Conservation (phyloP, 2,888 invertebrate genomes). For the Cheilosia vernalis region DNA sequence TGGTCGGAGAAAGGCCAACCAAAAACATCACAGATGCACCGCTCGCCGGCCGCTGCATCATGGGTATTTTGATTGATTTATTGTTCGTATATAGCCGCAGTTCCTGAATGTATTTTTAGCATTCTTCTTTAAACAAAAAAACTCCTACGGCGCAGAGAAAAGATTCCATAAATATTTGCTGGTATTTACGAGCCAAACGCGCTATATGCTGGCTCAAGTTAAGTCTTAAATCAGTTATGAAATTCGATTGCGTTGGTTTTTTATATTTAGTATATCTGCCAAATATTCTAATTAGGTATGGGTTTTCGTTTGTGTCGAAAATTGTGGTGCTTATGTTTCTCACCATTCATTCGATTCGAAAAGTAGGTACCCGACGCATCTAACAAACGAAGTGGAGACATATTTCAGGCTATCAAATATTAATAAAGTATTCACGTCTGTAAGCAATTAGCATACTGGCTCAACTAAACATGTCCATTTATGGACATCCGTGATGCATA, state of each 20-base stretch:
- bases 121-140: not conserved
- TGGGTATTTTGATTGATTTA: conserved; percentile 3
- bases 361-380: not conserved
- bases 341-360: not conserved
- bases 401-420: conserved; percentile 20
- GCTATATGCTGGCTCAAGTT: not conserved
- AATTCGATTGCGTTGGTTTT: not conserved
- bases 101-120: not conserved
- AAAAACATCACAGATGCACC: not conserved
- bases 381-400: not conserved
- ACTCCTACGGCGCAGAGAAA: not conserved
- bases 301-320: not conserved
- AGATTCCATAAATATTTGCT: not conserved
- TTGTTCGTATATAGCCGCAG: conserved; percentile 1
- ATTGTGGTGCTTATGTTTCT: not conserved
- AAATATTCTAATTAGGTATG: not conserved
- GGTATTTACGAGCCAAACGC: not conserved
- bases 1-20: not conserved
- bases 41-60: not conserved
- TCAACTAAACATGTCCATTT: conserved; percentile 33
- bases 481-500: conserved; percentile 17
- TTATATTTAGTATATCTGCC: not conserved
- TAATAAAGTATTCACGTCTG: conserved; percentile 51
- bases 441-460: conserved; percentile 57
- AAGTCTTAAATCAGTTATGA: not conserved